These are phyloP conservation scores for Pseudorhombus dupliciocellatus DNA, from an alignment of 2,113 vertebrate species.

Conservation along the genomic window DNA sequence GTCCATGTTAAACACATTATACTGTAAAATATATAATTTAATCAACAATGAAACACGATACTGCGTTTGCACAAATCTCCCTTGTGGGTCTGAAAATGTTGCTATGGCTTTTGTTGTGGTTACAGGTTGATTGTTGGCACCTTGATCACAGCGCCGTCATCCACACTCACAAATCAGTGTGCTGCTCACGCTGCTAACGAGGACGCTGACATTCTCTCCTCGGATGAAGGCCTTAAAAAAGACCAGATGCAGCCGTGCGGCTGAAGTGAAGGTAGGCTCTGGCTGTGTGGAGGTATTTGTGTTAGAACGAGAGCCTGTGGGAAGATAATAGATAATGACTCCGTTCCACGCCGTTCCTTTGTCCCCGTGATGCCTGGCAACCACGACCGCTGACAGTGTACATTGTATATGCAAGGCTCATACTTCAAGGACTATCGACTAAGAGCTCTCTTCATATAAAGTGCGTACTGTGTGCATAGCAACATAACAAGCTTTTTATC, in stretches of 20 bases:
- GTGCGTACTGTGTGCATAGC: slow-evolving; percentile 33
- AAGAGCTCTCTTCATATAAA: slow-evolving; percentile 44
- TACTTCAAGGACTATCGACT: slow-evolving; percentile 30
- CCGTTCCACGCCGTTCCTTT: slow-evolving; percentile 29
- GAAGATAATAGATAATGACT: slow-evolving; percentile 30
- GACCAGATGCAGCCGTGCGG: slow-evolving; percentile 22
- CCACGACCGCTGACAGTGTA: slow-evolving; percentile 13
- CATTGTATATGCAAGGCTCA: slow-evolving; percentile 23
- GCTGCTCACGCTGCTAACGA: slow-evolving; percentile 10
- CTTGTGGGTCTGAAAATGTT: slow-evolving; percentile 44
- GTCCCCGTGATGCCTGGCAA: slow-evolving; percentile 59
- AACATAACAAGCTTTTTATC: slow-evolving; percentile 47
- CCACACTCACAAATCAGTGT: background rate
- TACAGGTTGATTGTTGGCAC: slow-evolving; percentile 54
- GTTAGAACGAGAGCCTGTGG: slow-evolving; percentile 12
- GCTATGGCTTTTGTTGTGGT: slow-evolving; percentile 77
- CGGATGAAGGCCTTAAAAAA: slow-evolving; percentile 64
- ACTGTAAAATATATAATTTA: too few relatives aligned
- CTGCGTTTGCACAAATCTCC: background rate
- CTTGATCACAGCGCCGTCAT: slow-evolving; percentile 7
- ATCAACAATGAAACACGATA: slow-evolving; percentile 20
- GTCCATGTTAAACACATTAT: too few relatives aligned
- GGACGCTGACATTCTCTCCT: slow-evolving; percentile 10
- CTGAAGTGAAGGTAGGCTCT: slow-evolving; percentile 53
- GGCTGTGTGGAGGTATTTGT: slow-evolving; percentile 22